Percentiles rank a stretch among this genome's conserved stretches.
Conservation (phyloP, 2,113 vertebrate species). For the Otolemur garnettii region DNA sequence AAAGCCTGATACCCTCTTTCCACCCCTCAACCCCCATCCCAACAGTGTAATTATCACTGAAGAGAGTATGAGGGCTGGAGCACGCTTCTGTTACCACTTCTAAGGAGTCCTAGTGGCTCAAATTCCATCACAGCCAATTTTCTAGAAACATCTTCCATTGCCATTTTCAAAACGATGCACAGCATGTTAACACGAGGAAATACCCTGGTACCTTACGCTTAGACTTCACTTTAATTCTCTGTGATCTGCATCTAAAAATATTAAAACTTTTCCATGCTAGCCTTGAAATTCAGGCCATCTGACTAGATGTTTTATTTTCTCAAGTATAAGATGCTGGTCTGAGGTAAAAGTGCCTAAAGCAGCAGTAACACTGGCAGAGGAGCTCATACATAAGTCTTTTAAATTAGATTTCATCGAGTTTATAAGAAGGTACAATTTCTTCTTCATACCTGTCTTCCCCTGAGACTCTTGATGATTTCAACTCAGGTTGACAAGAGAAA, state of each 20-base stretch:
- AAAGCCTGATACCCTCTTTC: background rate
- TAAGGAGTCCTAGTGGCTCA: background rate
- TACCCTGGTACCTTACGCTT: background rate
- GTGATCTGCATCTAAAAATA: conserved; percentile 3
- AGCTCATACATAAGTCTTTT: background rate
- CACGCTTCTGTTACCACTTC: background rate
- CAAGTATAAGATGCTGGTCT: conserved; percentile 14
- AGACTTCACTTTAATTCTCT: background rate
- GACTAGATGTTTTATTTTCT: background rate
- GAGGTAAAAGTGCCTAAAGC: background rate
- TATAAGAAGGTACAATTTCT: background rate
- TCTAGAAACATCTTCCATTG: background rate
- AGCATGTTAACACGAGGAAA: background rate
- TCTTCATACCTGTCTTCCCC: background rate
- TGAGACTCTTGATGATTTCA: background rate
- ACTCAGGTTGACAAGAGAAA: background rate
- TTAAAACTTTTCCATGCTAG: background rate
- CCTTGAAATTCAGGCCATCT: background rate
- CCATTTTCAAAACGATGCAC: background rate
- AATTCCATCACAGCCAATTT: background rate
- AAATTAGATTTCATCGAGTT: background rate
- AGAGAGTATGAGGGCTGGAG: background rate
- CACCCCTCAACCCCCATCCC: rapidly evolving
- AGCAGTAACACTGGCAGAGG: background rate
- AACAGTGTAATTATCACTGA: background rate